Conservation (phyloP, 2,888 invertebrate species). For the Luperina nickerlii region DNA sequence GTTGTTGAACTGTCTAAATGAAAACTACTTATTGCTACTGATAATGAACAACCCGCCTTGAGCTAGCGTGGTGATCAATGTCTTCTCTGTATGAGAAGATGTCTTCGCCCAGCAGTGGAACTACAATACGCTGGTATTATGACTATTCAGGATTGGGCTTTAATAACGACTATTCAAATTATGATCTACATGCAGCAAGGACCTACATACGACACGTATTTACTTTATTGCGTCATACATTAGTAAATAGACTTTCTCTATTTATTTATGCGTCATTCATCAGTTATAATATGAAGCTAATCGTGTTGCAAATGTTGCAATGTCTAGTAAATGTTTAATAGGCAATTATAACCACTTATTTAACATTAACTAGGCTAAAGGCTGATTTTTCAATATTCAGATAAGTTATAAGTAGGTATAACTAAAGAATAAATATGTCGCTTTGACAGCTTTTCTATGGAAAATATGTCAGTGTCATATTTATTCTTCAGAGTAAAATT, state of each 20-base stretch:
- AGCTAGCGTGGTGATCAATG: too few relatives aligned
- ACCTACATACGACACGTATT: not conserved
- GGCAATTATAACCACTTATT: not conserved
- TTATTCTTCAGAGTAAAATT: not conserved
- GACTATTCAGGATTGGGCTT: not conserved
- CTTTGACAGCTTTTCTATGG: not conserved
- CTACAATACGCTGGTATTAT: not conserved
- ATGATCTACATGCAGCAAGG: too few relatives aligned
- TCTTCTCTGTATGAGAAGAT: too few relatives aligned
- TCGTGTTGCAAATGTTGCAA: slow-evolving; percentile 3
- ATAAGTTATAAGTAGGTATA: not conserved
- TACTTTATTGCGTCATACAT: not conserved
- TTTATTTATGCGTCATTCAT: slow-evolving; percentile 5
- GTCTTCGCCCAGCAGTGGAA: too few relatives aligned
- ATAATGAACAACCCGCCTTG: too few relatives aligned
- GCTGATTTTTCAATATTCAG: not conserved
- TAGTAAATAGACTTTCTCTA: slow-evolving; percentile 8
- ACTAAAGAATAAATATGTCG: too few relatives aligned
- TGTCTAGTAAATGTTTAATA: not conserved
- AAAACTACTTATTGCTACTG: too few relatives aligned
- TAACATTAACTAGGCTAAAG: not conserved
- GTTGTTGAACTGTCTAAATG: too few relatives aligned
- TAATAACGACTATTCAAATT: not conserved
- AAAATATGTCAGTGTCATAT: not conserved
- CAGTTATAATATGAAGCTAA: not conserved